Evolutionary conservation across 2,113 vertebrate genomes (phyloP), one percentile per base, ranked within the genome.

Genomic region (Oxygymnocypris stewartii): DNA sequence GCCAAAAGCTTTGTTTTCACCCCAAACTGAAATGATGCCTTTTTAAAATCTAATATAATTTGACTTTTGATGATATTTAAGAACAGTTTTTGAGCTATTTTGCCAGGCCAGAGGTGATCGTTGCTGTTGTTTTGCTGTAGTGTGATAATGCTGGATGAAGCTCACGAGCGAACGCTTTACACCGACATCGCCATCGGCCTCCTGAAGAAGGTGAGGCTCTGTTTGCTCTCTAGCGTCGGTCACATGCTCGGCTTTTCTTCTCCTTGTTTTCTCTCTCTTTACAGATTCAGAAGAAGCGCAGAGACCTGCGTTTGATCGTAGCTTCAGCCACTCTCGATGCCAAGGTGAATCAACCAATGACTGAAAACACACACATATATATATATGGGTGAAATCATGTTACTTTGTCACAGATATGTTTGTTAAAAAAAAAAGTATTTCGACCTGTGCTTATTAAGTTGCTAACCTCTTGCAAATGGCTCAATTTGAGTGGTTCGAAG

Each of bases 251-350:
- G 4, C 4, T 25, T 59, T 42, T 59, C 18, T 37, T 13, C 2
- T 57, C 31, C 75, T 76, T 44, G 13, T 23, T 44, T 23, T 81
- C 1, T 61, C 40, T 63, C 10, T 28, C 16, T 28, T 1, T 57
- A 13, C 86, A 99, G 98, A 94, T 99, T 94, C 98, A 99, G 89
- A 99, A 96, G 93, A 99, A 99, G 86, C 95, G 98, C 87, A 95
- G 96, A 71, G 98, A 99, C 91, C 95, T 99, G 88, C 94, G 98
- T 25, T 86, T 99, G 90, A 97, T 99, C 59, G 96, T 99, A 63
- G 96, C 98, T 79, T 99, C 98, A 67, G 98, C 98, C 37, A 99
- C 98, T n/a, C 92, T 99, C 92, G 98, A 99, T 91, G 98, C 98
- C 87, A 97, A 99, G 97, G 98, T 99, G 94, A 81, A 85, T 79